These are phyloP conservation scores for Latrodectus elegans DNA, from an alignment of 2,888 invertebrate genomes.

Conservation along the genomic window DNA sequence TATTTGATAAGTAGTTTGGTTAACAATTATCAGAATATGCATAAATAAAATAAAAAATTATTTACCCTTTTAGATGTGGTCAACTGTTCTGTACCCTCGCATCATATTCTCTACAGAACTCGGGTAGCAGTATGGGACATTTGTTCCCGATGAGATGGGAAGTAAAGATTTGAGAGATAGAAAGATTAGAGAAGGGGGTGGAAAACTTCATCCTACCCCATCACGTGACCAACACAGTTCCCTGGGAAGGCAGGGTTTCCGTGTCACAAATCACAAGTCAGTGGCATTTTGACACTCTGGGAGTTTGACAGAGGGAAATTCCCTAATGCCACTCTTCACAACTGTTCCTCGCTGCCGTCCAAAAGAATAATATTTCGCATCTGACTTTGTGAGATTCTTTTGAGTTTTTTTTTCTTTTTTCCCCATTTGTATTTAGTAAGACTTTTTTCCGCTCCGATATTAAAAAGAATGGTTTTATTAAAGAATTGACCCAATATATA, in stretches of 20 bases:
- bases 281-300: conserved; percentile 29
- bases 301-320: conserved; percentile 11
- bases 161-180: background rate
- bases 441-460: too few relatives aligned
- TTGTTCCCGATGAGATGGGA: background rate
- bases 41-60: too few relatives aligned
- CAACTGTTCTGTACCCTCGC: too few relatives aligned
- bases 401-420: too few relatives aligned
- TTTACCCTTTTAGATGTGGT: too few relatives aligned
- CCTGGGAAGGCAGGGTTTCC: conserved; percentile 21
- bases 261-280: conserved; percentile 41
- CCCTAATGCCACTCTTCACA: background rate
- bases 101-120: background rate
- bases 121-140: too few relatives aligned
- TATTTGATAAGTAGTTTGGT: too few relatives aligned
- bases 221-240: conserved; percentile 37
- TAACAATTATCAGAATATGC: too few relatives aligned
- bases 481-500: too few relatives aligned
- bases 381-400: background rate
- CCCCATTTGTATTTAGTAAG: too few relatives aligned
- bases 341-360: background rate
- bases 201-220: conserved; percentile 14
- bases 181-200: background rate
- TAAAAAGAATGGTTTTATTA: too few relatives aligned
- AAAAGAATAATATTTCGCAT: background rate